Conservation (phyloP, 2,888 invertebrate genomes). For the Drosophila lutescens region DNA sequence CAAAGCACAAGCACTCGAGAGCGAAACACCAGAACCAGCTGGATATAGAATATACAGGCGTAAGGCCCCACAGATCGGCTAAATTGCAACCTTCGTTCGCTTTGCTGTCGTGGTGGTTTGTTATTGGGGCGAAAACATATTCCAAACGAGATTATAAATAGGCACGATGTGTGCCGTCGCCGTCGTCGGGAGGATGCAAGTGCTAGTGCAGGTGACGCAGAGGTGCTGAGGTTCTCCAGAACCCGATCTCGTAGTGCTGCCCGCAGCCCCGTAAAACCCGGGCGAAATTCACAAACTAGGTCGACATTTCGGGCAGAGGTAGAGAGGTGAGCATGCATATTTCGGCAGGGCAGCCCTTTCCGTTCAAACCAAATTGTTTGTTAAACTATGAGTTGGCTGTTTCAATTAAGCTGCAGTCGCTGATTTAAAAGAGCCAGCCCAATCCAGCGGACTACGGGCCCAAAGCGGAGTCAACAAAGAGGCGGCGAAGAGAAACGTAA, state of each 20-base stretch:
- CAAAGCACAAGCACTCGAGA: conserved; percentile 17
- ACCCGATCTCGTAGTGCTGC: background rate
- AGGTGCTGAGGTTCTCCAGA: conserved; percentile 48
- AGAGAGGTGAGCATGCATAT: conserved; percentile 4
- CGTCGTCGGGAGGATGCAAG: conserved; percentile 37
- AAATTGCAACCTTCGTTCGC: conserved; percentile 1
- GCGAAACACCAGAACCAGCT: background rate
- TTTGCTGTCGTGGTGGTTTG: conserved; percentile 74
- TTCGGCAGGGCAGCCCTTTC: background rate
- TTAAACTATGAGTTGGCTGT: conserved; percentile 27
- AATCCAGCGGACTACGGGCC: conserved; percentile 48
- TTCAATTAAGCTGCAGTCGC: conserved; percentile 45
- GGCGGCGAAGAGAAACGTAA: conserved; percentile 14
- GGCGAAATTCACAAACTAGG: conserved; percentile 30
- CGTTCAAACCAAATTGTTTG: conserved; percentile 11
- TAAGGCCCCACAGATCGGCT: background rate
- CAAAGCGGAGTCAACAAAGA: conserved; percentile 52
- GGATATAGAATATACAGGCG: background rate
- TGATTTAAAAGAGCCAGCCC: conserved; percentile 20
- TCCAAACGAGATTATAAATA: conserved; percentile 71
- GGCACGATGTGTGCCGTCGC: conserved; percentile 42
- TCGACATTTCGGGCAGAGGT: conserved; percentile 29
- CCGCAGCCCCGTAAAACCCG: background rate
- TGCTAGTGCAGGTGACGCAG: conserved; percentile 39
- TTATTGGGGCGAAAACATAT: conserved; percentile 63